Percentiles rank a stretch among this genome's conserved stretches.
Evolutionary conservation across 2,888 invertebrate genomes (phyloP).

Genomic region (Andrena bicolor): DNA sequence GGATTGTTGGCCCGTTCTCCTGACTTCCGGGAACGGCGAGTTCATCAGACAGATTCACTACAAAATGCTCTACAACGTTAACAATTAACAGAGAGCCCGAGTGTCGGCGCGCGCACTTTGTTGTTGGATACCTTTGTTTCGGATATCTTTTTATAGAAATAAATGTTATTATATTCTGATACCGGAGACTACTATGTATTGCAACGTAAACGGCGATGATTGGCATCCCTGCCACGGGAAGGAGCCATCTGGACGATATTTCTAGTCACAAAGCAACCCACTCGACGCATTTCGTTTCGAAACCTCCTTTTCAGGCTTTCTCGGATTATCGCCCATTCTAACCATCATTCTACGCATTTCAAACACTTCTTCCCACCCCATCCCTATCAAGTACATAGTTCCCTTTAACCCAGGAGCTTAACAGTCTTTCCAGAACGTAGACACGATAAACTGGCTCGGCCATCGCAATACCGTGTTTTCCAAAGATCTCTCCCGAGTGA

Average conservation of each 20-base stretch:
- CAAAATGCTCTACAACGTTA: slow-evolving; percentile 79
- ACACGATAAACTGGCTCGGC: background rate
- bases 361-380: too few relatives aligned
- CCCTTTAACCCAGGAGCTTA: too few relatives aligned
- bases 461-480: too few relatives aligned
- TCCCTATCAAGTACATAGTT: too few relatives aligned
- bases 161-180: slow-evolving; percentile 72
- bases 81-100: slow-evolving; percentile 54
- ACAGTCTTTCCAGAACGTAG: slow-evolving; percentile 5
- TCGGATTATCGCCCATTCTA: background rate
- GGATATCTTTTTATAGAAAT: slow-evolving; percentile 73
- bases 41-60: slow-evolving; percentile 80
- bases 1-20: slow-evolving; percentile 82
- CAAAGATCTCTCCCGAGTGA: too few relatives aligned
- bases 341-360: background rate
- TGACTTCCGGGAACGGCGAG: slow-evolving; percentile 80
- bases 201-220: slow-evolving; percentile 6
- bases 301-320: slow-evolving; percentile 12
- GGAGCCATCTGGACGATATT: background rate
- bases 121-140: slow-evolving; percentile 51
- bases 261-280: background rate
- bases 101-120: background rate
- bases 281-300: background rate
- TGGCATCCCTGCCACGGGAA: background rate
- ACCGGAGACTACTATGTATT: slow-evolving; percentile 33